Conservation (phyloP, 2,888 invertebrate genomes). For the Pristionchus arcanus region DNA sequence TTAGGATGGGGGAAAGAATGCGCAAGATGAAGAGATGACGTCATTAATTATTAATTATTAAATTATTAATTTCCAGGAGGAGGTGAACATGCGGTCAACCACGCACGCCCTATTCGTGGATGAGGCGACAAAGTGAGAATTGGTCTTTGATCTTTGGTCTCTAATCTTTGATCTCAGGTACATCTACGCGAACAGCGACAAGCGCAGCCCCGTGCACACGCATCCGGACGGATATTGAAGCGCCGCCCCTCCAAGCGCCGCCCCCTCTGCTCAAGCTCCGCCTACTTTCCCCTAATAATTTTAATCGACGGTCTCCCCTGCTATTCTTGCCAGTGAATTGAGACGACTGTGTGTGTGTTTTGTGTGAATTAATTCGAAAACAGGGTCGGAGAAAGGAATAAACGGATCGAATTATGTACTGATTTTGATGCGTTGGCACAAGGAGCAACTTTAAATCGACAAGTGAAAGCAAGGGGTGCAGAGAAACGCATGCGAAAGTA, state of each 20-base stretch:
- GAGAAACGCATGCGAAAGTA: background rate
- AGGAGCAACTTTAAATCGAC: too few relatives aligned
- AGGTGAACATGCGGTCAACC: background rate
- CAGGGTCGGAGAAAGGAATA: constrained; percentile 35
- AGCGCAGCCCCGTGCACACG: constrained; percentile 44
- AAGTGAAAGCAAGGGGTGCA: too few relatives aligned
- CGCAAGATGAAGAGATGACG: background rate
- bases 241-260: background rate
- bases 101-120: constrained; percentile 35
- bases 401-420: background rate
- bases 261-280: background rate
- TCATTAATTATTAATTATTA: background rate
- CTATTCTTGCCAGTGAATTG: constrained; percentile 50
- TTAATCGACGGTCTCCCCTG: background rate
- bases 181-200: constrained; percentile 54
- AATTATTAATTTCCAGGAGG: background rate
- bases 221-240: constrained; percentile 50
- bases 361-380: background rate
- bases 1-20: too few relatives aligned
- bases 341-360: background rate
- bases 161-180: constrained; percentile 40
- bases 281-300: background rate
- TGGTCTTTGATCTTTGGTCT: constrained; percentile 29
- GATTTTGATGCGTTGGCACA: too few relatives aligned
- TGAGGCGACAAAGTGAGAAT: background rate